phyloP scores from a whole-genome alignment of 2,113 vertebrate species.

The Todiramphus chloris region DNA sequence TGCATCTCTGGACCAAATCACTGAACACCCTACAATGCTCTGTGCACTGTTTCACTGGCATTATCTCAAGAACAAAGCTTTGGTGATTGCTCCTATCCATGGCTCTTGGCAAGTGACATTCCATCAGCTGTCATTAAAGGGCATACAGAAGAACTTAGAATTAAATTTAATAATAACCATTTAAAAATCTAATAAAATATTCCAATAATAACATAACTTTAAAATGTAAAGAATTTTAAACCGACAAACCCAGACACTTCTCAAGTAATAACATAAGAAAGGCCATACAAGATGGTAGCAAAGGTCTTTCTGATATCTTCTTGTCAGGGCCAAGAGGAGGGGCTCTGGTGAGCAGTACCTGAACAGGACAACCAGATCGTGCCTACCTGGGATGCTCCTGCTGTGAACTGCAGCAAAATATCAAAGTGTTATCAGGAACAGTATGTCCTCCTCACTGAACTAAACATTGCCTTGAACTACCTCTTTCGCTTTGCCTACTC shows the following conservation, averaged over 20 bases:
- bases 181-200: neutral
- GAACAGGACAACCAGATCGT: neutral
- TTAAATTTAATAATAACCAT: neutral
- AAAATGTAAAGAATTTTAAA: neutral
- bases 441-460: neutral
- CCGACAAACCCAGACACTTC: neutral
- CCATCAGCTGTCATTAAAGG: neutral
- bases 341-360: neutral
- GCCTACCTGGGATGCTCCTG: neutral
- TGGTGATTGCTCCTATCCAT: neutral
- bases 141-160: neutral
- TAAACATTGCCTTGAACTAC: neutral
- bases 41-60: neutral
- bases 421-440: neutral
- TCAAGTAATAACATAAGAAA: neutral
- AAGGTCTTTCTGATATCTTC: neutral
- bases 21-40: rapidly evolving
- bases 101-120: neutral
- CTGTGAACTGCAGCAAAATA: neutral
- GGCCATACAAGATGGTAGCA: neutral
- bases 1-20: neutral
- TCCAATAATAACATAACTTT: neutral
- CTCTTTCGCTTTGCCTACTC: neutral
- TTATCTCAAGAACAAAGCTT: neutral
- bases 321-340: neutral